A percentile compares a stretch with the other conserved stretches of the same genome.
Evolutionary conservation across 2,797 vertebrate species (phyloP).

Genomic region (Eutrigla gurnardus): DNA sequence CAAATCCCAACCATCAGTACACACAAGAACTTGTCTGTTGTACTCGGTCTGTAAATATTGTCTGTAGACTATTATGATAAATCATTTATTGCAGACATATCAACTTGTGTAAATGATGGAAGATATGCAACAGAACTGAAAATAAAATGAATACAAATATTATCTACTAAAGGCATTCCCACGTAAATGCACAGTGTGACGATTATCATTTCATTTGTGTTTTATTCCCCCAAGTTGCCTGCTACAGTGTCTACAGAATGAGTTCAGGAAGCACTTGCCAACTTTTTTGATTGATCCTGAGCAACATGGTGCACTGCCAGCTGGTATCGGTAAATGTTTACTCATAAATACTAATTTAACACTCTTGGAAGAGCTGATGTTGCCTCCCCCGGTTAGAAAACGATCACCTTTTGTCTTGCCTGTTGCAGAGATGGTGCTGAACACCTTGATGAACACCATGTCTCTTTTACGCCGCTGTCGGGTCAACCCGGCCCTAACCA

Average conservation of each 20-base stretch:
- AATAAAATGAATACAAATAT: neutral
- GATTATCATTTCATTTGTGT: neutral
- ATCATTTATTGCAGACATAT: neutral
- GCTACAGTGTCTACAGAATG: constrained; percentile 90
- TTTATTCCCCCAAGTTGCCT: constrained; percentile 81
- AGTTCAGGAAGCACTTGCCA: constrained; percentile 91
- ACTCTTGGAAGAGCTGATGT: neutral
- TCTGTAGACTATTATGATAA: neutral
- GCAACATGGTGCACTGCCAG: constrained; percentile 88
- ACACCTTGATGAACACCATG: constrained; percentile 92
- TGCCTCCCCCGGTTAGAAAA: neutral
- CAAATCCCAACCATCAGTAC: neutral
- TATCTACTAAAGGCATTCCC: neutral
- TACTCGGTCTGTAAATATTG: neutral
- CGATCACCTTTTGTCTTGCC: neutral
- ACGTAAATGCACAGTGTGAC: neutral
- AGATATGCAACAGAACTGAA: neutral
- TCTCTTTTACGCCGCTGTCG: constrained; percentile 90
- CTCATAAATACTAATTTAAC: neutral
- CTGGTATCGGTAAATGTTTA: constrained; percentile 87
- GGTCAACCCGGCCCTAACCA: constrained; percentile 93
- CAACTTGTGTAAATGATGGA: neutral
- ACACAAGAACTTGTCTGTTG: neutral
- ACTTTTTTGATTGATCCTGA: constrained; percentile 93
- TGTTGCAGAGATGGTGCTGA: constrained; percentile 89